Conservation (phyloP, 1,140 invertebrate genomes). For the Chlorops oryzae region DNA sequence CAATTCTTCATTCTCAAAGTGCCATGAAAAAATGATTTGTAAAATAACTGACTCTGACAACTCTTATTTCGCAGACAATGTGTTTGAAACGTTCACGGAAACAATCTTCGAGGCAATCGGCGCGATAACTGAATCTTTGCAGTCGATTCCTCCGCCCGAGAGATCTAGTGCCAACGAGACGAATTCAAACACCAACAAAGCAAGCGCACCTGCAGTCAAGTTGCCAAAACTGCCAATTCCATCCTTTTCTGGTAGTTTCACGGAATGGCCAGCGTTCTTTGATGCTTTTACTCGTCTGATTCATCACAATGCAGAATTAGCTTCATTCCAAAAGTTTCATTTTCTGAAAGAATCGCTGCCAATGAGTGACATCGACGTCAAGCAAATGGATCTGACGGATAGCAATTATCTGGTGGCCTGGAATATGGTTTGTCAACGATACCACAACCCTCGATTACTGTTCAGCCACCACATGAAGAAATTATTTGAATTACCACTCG, state of each 20-base stretch:
- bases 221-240: conserved; percentile 1
- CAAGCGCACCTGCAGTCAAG: neutral
- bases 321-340: neutral
- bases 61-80: too few species aligned
- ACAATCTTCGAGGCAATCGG: too few species aligned
- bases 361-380: neutral
- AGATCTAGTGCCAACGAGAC: too few species aligned
- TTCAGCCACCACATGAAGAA: conserved; percentile 3
- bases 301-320: neutral
- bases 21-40: too few species aligned
- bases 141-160: too few species aligned
- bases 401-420: neutral
- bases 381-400: neutral
- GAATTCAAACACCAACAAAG: too few species aligned
- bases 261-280: neutral
- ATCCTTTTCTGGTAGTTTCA: neutral
- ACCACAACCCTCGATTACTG: neutral
- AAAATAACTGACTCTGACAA: too few species aligned
- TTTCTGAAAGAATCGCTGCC: neutral
- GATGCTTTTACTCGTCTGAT: neutral
- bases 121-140: too few species aligned
- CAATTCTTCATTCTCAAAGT: too few species aligned
- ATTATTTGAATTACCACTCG: neutral
- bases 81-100: too few species aligned
- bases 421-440: neutral